Evolutionary conservation across 1,140 invertebrate species (phyloP), one percentile per base, ranked within the genome.

Genomic region (Lineus longissimus): DNA sequence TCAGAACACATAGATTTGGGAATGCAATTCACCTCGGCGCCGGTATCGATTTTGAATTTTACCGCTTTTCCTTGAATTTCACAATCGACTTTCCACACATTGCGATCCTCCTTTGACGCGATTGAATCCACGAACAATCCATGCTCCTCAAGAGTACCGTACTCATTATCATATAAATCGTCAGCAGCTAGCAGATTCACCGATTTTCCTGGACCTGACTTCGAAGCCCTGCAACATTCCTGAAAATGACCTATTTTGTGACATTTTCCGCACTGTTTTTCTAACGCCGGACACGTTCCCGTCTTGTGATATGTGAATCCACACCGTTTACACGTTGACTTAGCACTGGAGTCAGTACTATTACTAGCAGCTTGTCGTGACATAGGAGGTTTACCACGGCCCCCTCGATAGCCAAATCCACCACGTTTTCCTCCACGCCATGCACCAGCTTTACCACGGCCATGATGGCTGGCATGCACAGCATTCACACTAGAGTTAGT

Each of bases 161-260:
- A 19, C 9, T 51, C 25, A 51, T 51, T 9, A 51, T 51, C 47
- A n/a, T 51, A 51, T n/a, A 51, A n/a, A 51, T 51, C 47, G 47
- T 19, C n/a, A 23, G n/a, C n/a, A n/a, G n/a, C 25, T 51, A 51
- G 33, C 33, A 36, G 15, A 15, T 36, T 15, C 33, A 7, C 15
- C 6, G 6, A 15, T 36, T 36, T 36, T 36, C 33, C 33, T 6
- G n/a, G 19, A 11, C 11, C 47, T 7, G 19, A n/a, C n/a, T 51
- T 51, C 4, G n/a, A 4, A 51, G 47, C 25, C 4, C 47, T 4
- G n/a, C 47, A 51, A n/a, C 47, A 51, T 7, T 4, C 25, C 25
- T 51, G 19, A 27, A 51, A 51, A n/a, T 51, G 47, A 27, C 25
- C 25, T 9, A 23, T 23, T n/a, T 51, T 51, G 6, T 51, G 6